A percentile compares a stretch with the other conserved stretches of the same genome.
Evolutionary conservation across 2,797 vertebrate genomes (phyloP).

Genomic region (Lepilemur septentrionalis): DNA sequence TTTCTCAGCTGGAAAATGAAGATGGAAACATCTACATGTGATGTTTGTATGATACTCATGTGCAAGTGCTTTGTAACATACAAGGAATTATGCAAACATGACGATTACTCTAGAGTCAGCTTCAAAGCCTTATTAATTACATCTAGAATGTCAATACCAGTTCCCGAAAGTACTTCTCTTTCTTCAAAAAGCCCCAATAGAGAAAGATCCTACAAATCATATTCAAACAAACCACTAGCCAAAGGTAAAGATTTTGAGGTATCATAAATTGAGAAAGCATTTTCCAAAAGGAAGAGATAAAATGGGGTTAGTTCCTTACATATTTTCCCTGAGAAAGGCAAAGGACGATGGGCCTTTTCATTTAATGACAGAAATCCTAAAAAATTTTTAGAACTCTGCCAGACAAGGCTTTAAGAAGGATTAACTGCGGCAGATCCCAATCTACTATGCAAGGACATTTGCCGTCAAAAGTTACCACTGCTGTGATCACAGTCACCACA

Average conservation of each 20-base stretch:
- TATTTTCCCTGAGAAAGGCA: background rate
- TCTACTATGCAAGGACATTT: background rate
- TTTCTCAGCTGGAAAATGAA: background rate
- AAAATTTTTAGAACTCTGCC: background rate
- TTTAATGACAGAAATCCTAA: background rate
- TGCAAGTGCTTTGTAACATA: background rate
- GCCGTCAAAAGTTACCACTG: background rate
- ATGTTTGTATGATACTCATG: background rate
- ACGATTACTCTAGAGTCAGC: background rate
- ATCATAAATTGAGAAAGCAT: background rate
- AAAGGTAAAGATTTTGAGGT: conserved; percentile 7
- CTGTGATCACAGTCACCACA: background rate
- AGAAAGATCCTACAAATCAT: conserved; percentile 34
- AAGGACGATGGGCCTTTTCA: background rate
- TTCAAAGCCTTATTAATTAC: background rate
- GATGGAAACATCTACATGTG: background rate
- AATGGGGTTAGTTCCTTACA: background rate
- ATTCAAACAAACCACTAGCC: background rate
- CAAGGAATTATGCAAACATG: background rate
- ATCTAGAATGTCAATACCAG: background rate
- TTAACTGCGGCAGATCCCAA: background rate
- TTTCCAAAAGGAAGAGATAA: conserved; percentile 1
- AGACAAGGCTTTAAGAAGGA: background rate
- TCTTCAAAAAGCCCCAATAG: background rate
- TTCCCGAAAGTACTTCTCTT: conserved; percentile 26